phyloP scores from a whole-genome alignment of 2,797 vertebrate species.

The Australoheros facetus region DNA sequence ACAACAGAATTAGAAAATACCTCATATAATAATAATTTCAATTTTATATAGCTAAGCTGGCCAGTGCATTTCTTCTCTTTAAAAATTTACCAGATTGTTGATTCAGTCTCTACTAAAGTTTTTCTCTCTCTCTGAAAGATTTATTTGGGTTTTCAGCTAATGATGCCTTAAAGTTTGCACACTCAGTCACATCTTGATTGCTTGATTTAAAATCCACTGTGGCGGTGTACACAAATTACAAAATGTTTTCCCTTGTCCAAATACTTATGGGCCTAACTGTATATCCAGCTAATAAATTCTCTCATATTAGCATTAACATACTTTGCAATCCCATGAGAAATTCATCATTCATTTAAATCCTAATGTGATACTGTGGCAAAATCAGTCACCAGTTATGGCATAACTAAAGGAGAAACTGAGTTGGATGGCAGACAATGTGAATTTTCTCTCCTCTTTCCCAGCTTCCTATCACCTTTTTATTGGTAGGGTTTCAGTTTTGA shows the following conservation, averaged over 20 bases:
- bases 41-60: not conserved
- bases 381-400: not conserved
- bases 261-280: too few relatives aligned
- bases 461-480: not conserved
- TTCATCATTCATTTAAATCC: not conserved
- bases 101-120: not conserved
- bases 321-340: too few relatives aligned
- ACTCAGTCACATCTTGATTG: too few relatives aligned
- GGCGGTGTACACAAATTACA: too few relatives aligned
- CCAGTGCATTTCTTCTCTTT: rapidly evolving
- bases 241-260: too few relatives aligned
- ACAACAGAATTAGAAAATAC: too few relatives aligned
- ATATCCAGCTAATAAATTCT: too few relatives aligned
- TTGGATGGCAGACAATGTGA: not conserved
- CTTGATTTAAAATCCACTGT: too few relatives aligned
- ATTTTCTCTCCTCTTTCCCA: not conserved
- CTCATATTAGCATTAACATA: not conserved
- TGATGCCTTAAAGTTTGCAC: not conserved
- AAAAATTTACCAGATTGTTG: not conserved
- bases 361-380: not conserved
- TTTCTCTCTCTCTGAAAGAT: not conserved
- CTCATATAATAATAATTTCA: too few relatives aligned
- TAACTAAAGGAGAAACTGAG: not conserved
- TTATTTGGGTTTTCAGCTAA: not conserved
- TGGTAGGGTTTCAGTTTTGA: not conserved